Percentiles rank a stretch among this genome's conserved stretches.
These are phyloP conservation scores for Leuciscus waleckii DNA, from an alignment of 2,797 vertebrate genomes.

Conservation along the genomic window DNA sequence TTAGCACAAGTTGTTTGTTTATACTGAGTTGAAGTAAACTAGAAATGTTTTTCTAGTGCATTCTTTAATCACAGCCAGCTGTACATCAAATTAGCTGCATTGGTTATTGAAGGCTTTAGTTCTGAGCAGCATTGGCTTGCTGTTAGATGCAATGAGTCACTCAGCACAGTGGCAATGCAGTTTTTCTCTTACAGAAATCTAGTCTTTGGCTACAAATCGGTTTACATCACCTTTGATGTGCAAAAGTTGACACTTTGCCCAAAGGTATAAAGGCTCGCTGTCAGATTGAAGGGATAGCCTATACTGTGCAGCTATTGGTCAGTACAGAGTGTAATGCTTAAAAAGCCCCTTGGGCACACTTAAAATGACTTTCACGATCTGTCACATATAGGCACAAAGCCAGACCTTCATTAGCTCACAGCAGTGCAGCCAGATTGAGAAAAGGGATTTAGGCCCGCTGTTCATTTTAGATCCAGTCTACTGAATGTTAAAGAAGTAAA, in stretches of 20 bases:
- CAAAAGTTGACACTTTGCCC: slow-evolving; percentile 62
- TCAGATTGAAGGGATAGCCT: slow-evolving; percentile 54
- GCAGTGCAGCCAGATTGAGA: slow-evolving; percentile 52
- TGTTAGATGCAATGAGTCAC: background rate
- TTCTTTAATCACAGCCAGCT: slow-evolving; percentile 11
- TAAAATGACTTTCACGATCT: slow-evolving; percentile 70
- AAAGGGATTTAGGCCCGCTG: slow-evolving; percentile 54
- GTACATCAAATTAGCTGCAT: background rate
- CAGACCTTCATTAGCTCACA: slow-evolving; percentile 72
- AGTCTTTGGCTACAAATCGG: slow-evolving; percentile 7
- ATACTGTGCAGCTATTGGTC: slow-evolving; percentile 57
- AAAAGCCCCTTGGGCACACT: slow-evolving; percentile 68
- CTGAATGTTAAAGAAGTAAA: slow-evolving; percentile 40
- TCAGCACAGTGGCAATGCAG: background rate
- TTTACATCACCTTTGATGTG: slow-evolving; percentile 47
- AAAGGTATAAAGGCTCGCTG: slow-evolving; percentile 61
- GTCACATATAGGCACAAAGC: slow-evolving; percentile 66
- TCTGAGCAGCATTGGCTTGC: background rate
- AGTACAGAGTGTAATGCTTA: slow-evolving; percentile 62
- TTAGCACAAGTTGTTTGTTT: slow-evolving; percentile 53
- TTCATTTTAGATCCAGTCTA: slow-evolving; percentile 29
- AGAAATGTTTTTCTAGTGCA: slow-evolving; percentile 14
- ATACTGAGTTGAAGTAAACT: slow-evolving; percentile 50
- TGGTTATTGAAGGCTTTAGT: background rate
- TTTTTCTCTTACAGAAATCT: background rate